Evolutionary conservation across 2,797 vertebrate genomes (phyloP), one percentile per base, ranked within the genome.

Genomic region (Cetoscarus ocellatus): DNA sequence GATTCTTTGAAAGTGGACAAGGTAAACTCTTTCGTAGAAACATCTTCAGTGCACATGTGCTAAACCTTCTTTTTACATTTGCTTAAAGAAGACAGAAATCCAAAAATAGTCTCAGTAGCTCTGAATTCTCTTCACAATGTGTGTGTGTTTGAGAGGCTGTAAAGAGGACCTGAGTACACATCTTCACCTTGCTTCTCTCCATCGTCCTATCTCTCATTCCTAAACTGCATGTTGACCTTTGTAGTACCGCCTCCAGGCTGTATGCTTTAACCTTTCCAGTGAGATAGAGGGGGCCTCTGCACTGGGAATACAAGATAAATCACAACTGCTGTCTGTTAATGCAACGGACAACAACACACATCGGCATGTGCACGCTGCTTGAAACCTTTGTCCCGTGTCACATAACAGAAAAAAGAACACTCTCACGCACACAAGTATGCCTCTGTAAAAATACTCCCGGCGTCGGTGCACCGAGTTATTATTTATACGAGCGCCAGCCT

Each of bases 231-330:
- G 86, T 80, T 92, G 91, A 92, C 93, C 93, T 94, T 92, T 93
- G 88, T 87, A 72, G 79, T 84, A 67, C 61, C 43, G 89, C 88
- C 92, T 88, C 59, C 79, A 61, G 92, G 91, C 89, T 91, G 87
- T 90, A 88, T 89, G 86, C 88, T 90, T 90, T 92, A 88, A 92
- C 91, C 91, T 93, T 93, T 92, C 85, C 86, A 79, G 75, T 60
- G 83, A 92, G 86, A 84, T 85, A 87, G 77, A 87, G 52, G 79
- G 80, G 79, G 78, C 63, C 75, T 59, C 69, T 75, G 84, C 61
- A 70, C 76, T 78, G 90, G 88, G 91, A 91, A 90, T 89, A 90
- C 85, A 86, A 84, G 85, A 87, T 89, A 90, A 90, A 92, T 89
- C 86, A 83, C 84, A 86, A 78, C 64, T 45, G 75, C 67, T 76